These are phyloP conservation scores for Octodon degus DNA, from an alignment of 2,113 vertebrate species.

Conservation along the genomic window DNA sequence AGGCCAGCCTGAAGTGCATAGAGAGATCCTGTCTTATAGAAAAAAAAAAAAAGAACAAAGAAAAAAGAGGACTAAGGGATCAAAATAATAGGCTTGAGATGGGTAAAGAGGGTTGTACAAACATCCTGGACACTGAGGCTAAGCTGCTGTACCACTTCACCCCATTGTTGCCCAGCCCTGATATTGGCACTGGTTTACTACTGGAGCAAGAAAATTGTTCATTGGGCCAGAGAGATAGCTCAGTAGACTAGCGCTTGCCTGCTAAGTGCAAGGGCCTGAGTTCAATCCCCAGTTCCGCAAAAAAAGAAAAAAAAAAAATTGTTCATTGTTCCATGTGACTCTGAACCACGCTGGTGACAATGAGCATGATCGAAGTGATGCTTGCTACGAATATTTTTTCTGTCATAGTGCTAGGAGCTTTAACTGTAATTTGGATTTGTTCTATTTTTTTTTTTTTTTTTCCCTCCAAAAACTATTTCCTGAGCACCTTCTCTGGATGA, in stretches of 20 bases:
- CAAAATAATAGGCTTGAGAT: neutral
- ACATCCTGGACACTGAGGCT: neutral
- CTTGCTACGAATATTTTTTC: neutral
- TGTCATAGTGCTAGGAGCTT: neutral
- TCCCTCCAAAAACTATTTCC: neutral
- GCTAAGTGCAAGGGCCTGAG: too few species aligned
- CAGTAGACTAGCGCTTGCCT: too few species aligned
- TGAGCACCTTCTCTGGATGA: neutral
- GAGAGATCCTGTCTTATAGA: too few species aligned
- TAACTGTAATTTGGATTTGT: neutral
- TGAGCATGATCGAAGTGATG: neutral
- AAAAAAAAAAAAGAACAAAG: too few species aligned
- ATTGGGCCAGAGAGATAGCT: neutral
- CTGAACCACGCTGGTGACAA: too few species aligned
- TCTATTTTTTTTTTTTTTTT: constrained; percentile 16
- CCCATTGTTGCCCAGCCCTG: too few species aligned
- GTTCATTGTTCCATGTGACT: neutral
- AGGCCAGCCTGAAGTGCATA: too few species aligned
- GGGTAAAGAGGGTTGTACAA: accelerated
- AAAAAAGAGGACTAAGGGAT: neutral
- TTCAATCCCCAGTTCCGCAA: too few species aligned
- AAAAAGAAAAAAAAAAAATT: neutral
- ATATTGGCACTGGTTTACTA: neutral
- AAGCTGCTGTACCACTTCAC: neutral
- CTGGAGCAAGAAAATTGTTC: neutral